A percentile compares a stretch with the other conserved stretches of the same genome.
These are phyloP conservation scores for Cryptocheilus praepositus DNA, from an alignment of 2,888 invertebrate species.

Conservation along the genomic window DNA sequence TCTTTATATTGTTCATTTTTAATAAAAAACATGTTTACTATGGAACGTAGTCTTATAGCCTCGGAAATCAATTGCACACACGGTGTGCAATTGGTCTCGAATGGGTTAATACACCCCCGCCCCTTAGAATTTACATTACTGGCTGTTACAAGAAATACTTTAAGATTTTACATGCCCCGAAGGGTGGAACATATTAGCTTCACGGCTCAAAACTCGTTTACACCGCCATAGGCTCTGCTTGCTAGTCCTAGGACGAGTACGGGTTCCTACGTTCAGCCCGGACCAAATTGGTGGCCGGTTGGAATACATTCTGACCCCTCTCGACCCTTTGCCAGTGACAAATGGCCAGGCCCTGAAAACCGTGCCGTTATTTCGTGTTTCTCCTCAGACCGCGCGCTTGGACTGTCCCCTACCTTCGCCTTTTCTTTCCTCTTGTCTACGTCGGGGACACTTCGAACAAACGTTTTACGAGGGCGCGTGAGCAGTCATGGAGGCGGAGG, in stretches of 20 bases:
- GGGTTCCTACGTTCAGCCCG: slow-evolving; percentile 55
- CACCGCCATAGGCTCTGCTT: no score
- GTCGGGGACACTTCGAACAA: slow-evolving; percentile 28
- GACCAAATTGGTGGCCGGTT: slow-evolving; percentile 59
- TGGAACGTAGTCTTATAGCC: no score
- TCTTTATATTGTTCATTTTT: no score
- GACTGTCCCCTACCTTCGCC: slow-evolving; percentile 7
- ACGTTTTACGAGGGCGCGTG: slow-evolving; percentile 34
- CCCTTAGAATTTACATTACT: no score
- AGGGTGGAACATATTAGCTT: no score
- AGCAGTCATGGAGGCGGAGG: slow-evolving; percentile 7
- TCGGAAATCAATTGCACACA: no score
- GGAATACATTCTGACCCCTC: slow-evolving; percentile 53
- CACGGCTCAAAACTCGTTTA: no score
- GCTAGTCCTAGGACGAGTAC: slow-evolving; percentile 38
- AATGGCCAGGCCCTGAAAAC: slow-evolving; percentile 47
- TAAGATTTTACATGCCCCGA: no score
- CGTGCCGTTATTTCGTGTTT: slow-evolving; percentile 53
- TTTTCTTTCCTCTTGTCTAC: not conserved
- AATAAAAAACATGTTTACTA: no score
- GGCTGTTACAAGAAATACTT: no score
- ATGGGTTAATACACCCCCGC: no score
- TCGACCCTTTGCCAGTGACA: slow-evolving; percentile 54
- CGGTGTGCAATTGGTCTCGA: no score
- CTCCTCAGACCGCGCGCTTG: slow-evolving; percentile 12